Percentiles rank a stretch among this genome's conserved stretches.
Conservation (phyloP, 2,888 invertebrate species). For the Antheraea yamamai region DNA sequence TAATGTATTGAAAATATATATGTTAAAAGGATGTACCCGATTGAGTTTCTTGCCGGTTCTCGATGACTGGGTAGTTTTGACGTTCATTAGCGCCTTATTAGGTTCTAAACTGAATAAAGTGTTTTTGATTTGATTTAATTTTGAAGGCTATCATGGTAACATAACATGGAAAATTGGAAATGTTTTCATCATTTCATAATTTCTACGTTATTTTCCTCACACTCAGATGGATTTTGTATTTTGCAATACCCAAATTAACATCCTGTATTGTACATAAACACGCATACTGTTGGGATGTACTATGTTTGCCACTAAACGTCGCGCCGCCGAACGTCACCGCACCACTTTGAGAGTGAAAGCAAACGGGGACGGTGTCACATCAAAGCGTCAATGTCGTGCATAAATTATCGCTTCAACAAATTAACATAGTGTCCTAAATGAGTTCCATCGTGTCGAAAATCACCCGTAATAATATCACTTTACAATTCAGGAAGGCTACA, state of each 20-base stretch:
- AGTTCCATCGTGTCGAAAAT: not conserved
- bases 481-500: not conserved
- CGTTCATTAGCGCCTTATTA: too few species aligned
- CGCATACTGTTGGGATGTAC: not conserved
- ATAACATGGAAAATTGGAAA: too few species aligned
- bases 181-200: too few species aligned
- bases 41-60: too few species aligned
- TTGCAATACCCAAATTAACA: not conserved
- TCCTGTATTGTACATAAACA: not conserved
- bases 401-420: not conserved
- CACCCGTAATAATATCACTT: not conserved
- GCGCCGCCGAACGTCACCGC: not conserved
- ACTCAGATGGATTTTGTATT: not conserved
- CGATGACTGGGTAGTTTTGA: too few species aligned
- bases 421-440: not conserved
- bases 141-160: too few species aligned
- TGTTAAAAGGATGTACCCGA: too few species aligned
- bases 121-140: too few species aligned
- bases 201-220: too few species aligned
- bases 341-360: not conserved
- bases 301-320: not conserved
- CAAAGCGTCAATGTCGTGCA: not conserved
- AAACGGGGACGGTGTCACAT: conserved; percentile 11
- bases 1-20: too few species aligned
- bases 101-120: too few species aligned